Percentiles rank a stretch among this genome's conserved stretches.
phyloP scores from a whole-genome alignment of 2,113 vertebrate genomes.

The Sebastes schlegelii region DNA sequence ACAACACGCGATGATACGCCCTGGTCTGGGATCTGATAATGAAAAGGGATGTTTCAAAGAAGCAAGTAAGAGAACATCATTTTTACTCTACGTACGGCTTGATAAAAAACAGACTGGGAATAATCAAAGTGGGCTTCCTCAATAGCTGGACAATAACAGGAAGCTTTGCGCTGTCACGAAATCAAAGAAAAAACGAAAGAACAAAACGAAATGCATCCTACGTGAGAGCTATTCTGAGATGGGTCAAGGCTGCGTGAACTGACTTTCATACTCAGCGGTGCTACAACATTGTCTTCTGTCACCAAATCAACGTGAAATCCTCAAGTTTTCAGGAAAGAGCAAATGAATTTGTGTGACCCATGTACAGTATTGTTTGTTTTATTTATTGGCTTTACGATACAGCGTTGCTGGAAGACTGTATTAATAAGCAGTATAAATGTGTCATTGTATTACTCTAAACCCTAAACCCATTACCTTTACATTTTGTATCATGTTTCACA shows the following conservation, averaged over 20 bases:
- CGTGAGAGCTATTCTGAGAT: constrained; percentile 24
- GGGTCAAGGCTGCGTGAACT: constrained; percentile 32
- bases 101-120: constrained; percentile 24
- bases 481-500: constrained; percentile 61
- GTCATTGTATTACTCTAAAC: constrained; percentile 60
- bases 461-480: constrained; percentile 44
- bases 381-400: constrained; percentile 83
- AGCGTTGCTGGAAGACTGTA: constrained; percentile 76
- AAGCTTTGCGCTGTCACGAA: constrained; percentile 27
- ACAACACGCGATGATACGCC: constrained; percentile 31
- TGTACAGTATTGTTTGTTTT: constrained; percentile 80
- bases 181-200: constrained; percentile 11
- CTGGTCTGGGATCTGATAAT: constrained; percentile 31
- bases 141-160: constrained; percentile 42
- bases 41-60: constrained; percentile 64
- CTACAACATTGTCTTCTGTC: constrained; percentile 62
- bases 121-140: constrained; percentile 34
- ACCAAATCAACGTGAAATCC: constrained; percentile 59
- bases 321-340: constrained; percentile 66
- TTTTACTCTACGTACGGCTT: constrained; percentile 21
- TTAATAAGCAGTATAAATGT: constrained; percentile 70
- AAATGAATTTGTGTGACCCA: constrained; percentile 61
- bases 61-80: constrained; percentile 21
- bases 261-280: constrained; percentile 64
- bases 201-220: not conserved